phyloP scores from a whole-genome alignment of 2,113 vertebrate species.

The Pandion haliaetus region DNA sequence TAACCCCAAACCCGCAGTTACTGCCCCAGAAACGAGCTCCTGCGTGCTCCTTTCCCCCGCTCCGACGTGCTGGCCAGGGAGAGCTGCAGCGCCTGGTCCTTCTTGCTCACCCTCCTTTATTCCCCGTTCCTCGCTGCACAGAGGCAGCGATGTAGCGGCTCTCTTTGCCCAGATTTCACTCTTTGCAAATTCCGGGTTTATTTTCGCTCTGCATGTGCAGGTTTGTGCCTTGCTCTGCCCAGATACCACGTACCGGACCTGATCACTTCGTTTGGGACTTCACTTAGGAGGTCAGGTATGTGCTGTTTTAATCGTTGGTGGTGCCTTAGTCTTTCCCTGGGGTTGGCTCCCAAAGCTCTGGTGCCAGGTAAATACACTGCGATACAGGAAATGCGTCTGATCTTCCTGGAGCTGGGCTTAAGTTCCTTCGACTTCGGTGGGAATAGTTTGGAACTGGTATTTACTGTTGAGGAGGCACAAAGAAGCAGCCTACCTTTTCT shows the following conservation, averaged over 20 bases:
- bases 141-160: fast-evolving
- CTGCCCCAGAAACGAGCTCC: neutral
- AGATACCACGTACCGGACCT: neutral
- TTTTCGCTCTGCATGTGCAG: neutral
- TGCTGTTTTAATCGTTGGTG: no score
- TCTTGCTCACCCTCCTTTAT: fast-evolving
- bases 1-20: neutral
- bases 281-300: neutral
- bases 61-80: fast-evolving
- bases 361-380: neutral
- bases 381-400: neutral
- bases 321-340: neutral
- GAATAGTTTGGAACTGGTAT: fast-evolving
- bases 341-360: neutral
- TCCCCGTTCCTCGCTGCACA: fast-evolving
- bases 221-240: neutral
- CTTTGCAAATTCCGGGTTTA: neutral
- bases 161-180: neutral
- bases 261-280: neutral
- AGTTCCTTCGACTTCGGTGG: neutral
- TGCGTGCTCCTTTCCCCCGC: neutral
- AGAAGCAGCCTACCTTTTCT: neutral
- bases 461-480: neutral
- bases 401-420: neutral
- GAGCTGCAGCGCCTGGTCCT: neutral